Conservation (phyloP, 2,113 vertebrate species). For the Pluvialis apricaria region DNA sequence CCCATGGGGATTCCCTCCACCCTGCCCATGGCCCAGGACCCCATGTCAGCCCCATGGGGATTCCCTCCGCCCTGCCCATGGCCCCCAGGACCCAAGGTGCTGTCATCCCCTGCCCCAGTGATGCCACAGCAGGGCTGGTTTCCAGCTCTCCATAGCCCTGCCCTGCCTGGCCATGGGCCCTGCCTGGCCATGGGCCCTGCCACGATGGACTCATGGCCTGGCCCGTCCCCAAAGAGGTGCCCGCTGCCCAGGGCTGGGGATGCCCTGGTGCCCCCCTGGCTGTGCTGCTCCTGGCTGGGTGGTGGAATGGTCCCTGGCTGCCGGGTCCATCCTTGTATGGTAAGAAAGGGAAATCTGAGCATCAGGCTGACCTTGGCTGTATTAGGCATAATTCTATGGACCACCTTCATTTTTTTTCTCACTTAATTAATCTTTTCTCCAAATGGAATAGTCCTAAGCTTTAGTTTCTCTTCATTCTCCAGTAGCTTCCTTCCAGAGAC, state of each 20-base stretch:
- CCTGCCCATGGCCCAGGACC: background rate
- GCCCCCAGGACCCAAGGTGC: background rate
- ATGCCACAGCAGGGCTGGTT: background rate
- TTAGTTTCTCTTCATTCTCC: background rate
- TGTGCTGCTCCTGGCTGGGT: background rate
- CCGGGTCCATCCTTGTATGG: background rate
- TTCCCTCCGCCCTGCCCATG: background rate
- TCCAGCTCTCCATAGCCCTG: background rate
- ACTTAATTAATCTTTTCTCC: background rate
- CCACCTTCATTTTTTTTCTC: background rate
- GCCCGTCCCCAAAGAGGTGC: background rate
- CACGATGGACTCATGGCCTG: too few relatives aligned
- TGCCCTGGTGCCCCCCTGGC: too few relatives aligned
- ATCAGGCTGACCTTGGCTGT: background rate
- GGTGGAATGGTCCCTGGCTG: fast-evolving
- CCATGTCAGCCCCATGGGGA: background rate
- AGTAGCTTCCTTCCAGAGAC: background rate
- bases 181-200: background rate
- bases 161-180: background rate
- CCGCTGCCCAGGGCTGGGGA: fast-evolving
- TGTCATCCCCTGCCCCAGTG: background rate
- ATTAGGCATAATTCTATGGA: background rate
- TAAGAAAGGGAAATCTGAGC: background rate
- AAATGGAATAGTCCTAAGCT: background rate
- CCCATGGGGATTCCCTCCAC: too few relatives aligned